phyloP scores from a whole-genome alignment of 2,888 invertebrate species.

The Hartigia nigra region DNA sequence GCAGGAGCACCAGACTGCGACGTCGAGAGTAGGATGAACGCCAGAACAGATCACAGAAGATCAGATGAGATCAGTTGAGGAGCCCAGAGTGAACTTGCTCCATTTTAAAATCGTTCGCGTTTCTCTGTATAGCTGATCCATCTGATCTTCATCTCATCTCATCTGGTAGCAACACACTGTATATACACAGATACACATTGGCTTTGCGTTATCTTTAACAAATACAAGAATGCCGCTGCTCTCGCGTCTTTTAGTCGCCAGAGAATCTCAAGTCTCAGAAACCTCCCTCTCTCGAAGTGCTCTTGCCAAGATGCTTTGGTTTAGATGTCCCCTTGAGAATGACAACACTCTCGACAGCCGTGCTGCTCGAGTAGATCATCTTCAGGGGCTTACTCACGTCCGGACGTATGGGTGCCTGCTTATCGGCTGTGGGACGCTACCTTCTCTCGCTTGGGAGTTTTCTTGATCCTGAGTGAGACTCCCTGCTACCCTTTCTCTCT shows the following conservation, averaged over 20 bases:
- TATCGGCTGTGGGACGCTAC: background rate
- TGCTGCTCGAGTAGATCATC: background rate
- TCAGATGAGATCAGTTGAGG: background rate
- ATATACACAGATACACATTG: background rate
- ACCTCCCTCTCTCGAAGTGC: background rate
- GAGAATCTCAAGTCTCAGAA: background rate
- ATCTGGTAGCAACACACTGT: background rate
- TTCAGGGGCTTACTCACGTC: background rate
- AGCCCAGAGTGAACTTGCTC: background rate
- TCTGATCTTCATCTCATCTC: background rate
- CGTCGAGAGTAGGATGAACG: background rate
- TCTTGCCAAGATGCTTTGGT: background rate
- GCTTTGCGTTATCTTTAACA: background rate
- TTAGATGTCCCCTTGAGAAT: background rate
- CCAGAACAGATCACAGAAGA: background rate
- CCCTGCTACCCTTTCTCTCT: slow-evolving; percentile 14
- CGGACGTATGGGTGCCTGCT: background rate
- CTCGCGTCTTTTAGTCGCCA: background rate
- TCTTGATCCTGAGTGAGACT: slow-evolving; percentile 6
- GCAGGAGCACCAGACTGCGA: background rate
- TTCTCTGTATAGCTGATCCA: background rate
- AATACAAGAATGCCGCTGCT: background rate
- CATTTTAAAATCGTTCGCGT: background rate
- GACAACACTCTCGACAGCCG: background rate
- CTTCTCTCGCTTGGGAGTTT: background rate